Base-by-base conservation (phyloP, 1,140 invertebrate genomes). In the Lordiphosa mommai region DNA sequence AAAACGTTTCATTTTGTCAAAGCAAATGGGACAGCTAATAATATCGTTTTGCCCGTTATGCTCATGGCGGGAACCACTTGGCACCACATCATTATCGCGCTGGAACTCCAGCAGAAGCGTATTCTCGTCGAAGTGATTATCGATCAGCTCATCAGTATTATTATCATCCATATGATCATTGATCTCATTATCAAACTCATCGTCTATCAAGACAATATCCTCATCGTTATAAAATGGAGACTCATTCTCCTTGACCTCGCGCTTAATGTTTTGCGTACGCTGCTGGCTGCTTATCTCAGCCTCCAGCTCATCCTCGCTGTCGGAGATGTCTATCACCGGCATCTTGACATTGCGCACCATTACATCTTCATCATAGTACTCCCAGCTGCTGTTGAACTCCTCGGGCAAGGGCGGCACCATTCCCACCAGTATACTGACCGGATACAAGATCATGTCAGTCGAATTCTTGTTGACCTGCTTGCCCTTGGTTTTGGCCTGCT, bases 1-100 rank as follows among this genome's bases (percentile, higher is more conserved):
- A 0, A 44, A 52, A 1, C 88, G 72, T 17, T 49, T 67, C 48
- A 88, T 57, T 30, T 72, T 76, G 5, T 70, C 67, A 13, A 86
- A 71, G 27, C 90, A 91, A 10, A 88, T 82, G 6, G 90, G 90
- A 43, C 90, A 91, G 4, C 33, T 68, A 4, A 89, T 76, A 4
- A 84, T 88, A 37, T 88, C 76, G 17, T 84, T 66, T n/a, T 63
- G 36, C 4, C 41, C 23, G 51, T 82, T 30, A 3, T 51, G 20
- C 1, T 44, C 10, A 32, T 53, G 43, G 1, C 46, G 51, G 0
- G 80, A 85, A 4, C 69, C 48, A 1, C 59, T 43, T 0, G 76
- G 66, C 29, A 58, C 49, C 17, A 84, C n/a, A 46, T 69, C 72
- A 16, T 86, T 88, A n/a, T 88, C 60, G 2, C 27, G 40, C n/a